These are phyloP conservation scores for Harlomillsia oculata DNA, from an alignment of 1,140 invertebrate species.

Conservation along the genomic window DNA sequence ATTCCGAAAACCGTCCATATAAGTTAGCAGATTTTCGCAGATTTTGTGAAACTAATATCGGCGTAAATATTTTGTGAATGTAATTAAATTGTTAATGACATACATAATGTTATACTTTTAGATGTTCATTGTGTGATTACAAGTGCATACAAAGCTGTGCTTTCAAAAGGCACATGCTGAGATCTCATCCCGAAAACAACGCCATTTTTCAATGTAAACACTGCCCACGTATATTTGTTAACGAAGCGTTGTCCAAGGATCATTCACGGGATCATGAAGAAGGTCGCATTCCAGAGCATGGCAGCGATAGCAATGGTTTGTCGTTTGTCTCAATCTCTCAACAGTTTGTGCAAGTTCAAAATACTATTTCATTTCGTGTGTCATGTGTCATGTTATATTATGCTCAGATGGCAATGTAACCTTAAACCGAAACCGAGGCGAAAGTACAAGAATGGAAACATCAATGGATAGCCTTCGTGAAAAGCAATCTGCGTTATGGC, in stretches of 20 bases:
- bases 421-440: too few relatives aligned
- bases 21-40: constrained; percentile 15
- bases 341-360: too few relatives aligned
- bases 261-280: constrained; percentile 51
- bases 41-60: background rate
- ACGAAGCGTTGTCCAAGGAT: constrained; percentile 46
- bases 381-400: too few relatives aligned
- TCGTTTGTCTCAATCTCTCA: too few relatives aligned
- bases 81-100: background rate
- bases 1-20: constrained; percentile 57
- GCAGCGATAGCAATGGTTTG: too few relatives aligned
- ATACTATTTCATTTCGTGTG: too few relatives aligned
- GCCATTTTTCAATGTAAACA: constrained; percentile 48
- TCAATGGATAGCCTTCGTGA: too few relatives aligned
- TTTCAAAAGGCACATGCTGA: constrained; percentile 55
- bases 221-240: constrained; percentile 53
- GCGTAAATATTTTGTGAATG: background rate
- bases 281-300: constrained; percentile 39
- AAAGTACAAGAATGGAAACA: too few relatives aligned
- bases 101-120: constrained; percentile 19
- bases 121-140: constrained; percentile 59
- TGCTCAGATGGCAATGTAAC: too few relatives aligned
- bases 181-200: constrained; percentile 50
- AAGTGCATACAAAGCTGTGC: constrained; percentile 56
- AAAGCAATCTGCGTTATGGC: too few relatives aligned